These are phyloP conservation scores for Sorex fumeus DNA, from an alignment of 2,113 vertebrate species.

Conservation along the genomic window DNA sequence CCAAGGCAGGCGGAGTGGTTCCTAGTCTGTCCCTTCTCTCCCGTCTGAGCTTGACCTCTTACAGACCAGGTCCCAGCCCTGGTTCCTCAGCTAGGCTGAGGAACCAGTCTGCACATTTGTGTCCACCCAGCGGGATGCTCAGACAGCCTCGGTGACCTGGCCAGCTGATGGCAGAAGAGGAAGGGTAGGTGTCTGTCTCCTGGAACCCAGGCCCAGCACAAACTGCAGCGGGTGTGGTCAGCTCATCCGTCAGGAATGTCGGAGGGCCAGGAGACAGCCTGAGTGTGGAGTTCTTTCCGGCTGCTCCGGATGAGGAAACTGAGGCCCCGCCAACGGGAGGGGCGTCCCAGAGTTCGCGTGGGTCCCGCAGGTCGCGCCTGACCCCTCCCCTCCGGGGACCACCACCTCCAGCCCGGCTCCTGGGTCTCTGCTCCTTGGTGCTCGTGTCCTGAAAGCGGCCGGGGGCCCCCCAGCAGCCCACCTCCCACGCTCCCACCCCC, in stretches of 20 bases:
- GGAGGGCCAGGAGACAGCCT: not conserved
- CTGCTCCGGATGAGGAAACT: slow-evolving; percentile 49
- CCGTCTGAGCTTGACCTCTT: not conserved
- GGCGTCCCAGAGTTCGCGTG: too few relatives aligned
- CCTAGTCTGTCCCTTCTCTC: not conserved
- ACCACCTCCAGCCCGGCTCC: slow-evolving; percentile 3
- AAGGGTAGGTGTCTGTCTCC: not conserved
- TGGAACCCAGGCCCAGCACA: not conserved
- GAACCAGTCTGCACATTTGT: not conserved
- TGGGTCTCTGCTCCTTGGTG: slow-evolving; percentile 1
- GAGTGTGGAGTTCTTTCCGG: not conserved
- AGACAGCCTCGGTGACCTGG: not conserved
- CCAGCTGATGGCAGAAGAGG: not conserved
- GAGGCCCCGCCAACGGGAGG: not conserved
- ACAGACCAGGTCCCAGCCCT: not conserved
- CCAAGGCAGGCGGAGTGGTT: too few relatives aligned
- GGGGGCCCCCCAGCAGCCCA: slow-evolving; percentile 23
- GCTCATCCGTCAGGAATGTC: slow-evolving; percentile 19
- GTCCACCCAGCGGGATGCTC: not conserved
- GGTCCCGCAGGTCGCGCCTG: too few relatives aligned
- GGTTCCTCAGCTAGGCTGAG: accelerated
- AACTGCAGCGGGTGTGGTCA: not conserved
- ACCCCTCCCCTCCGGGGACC: not conserved
- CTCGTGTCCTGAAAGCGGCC: slow-evolving; percentile 57
- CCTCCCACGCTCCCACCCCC: not conserved